phyloP scores from a whole-genome alignment of 2,797 vertebrate genomes.

The Pitangus sulphuratus region DNA sequence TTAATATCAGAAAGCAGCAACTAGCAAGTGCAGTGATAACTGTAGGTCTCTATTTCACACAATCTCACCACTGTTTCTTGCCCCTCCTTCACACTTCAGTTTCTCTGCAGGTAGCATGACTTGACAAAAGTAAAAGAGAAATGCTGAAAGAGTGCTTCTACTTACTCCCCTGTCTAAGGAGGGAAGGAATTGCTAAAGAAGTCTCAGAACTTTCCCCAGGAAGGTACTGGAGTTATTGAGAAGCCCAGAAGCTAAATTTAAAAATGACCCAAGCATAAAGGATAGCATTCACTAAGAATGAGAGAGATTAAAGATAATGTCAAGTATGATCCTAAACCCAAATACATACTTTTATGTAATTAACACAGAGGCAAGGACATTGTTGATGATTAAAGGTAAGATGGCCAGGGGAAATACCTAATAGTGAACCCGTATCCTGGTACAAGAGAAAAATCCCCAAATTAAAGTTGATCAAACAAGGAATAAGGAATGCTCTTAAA shows the following conservation, averaged over 20 bases:
- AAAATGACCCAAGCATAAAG: background rate
- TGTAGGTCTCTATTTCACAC: background rate
- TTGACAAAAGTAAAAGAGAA: background rate
- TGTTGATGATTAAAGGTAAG: background rate
- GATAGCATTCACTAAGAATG: background rate
- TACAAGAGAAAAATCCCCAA: background rate
- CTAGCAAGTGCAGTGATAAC: background rate
- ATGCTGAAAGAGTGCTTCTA: background rate
- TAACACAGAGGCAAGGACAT: background rate
- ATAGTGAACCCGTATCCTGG: background rate
- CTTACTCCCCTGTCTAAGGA: background rate
- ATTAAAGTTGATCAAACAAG: background rate
- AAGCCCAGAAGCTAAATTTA: background rate
- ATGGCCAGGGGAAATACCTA: fast-evolving
- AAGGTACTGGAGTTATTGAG: background rate
- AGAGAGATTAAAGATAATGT: background rate
- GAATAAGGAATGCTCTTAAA: background rate
- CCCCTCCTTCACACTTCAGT: background rate
- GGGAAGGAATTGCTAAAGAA: background rate
- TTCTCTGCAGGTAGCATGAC: background rate
- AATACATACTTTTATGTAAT: background rate
- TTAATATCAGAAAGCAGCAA: background rate
- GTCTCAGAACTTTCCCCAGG: background rate
- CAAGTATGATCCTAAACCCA: background rate
- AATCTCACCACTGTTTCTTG: background rate